These are phyloP conservation scores for Grapholita molesta DNA, from an alignment of 1,140 invertebrate species.

Conservation along the genomic window DNA sequence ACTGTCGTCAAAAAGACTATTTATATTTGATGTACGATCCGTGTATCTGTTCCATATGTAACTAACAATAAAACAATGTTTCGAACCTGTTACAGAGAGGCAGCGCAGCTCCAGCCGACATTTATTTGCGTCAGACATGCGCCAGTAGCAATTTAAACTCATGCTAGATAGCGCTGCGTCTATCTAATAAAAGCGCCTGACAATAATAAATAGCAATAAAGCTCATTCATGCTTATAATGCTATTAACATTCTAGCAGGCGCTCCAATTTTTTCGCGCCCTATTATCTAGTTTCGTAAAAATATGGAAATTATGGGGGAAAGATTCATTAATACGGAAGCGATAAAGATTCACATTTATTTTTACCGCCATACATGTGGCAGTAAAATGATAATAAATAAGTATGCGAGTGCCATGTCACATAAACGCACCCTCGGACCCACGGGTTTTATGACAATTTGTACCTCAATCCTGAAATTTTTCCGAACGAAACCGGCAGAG, in stretches of 20 bases:
- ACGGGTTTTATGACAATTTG: constrained; percentile 31
- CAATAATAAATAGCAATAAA: constrained; percentile 28
- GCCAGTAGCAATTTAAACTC: background rate
- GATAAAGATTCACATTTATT: constrained; percentile 57
- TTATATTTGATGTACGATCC: too few relatives aligned
- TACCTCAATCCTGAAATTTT: constrained; percentile 25
- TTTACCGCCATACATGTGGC: constrained; percentile 33
- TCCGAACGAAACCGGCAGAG: background rate
- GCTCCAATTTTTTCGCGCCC: constrained; percentile 29
- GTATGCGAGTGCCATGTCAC: constrained; percentile 29
- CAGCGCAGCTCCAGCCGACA: background rate
- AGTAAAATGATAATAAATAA: constrained; percentile 61
- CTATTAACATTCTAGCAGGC: constrained; percentile 10
- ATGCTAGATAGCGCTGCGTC: constrained; percentile 4
- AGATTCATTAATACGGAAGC: constrained; percentile 53
- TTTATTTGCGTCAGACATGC: background rate
- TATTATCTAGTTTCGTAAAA: constrained; percentile 21
- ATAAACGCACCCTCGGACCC: constrained; percentile 27
- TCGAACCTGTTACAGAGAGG: background rate
- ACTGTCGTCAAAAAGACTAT: too few relatives aligned
- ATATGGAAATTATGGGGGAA: constrained; percentile 29
- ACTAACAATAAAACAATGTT: background rate
- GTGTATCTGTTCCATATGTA: too few relatives aligned
- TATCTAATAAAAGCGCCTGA: constrained; percentile 27
- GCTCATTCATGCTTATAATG: background rate